Evolutionary conservation across 2,797 vertebrate genomes (phyloP), one percentile per base, ranked within the genome.

Genomic region (Sebastes miniatus): DNA sequence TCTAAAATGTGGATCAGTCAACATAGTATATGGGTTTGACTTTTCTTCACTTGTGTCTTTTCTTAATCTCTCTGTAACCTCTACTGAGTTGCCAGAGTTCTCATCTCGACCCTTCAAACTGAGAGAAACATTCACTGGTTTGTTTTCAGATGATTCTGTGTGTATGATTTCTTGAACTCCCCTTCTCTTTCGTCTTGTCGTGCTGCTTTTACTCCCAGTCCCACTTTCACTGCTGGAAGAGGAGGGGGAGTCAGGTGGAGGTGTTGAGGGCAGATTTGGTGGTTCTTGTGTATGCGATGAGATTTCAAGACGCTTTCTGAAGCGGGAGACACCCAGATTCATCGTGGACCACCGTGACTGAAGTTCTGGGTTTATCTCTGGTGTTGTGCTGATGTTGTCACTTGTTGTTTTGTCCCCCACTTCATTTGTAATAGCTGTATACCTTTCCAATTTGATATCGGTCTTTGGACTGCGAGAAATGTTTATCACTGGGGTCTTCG

Each of bases 291-390:
- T 24, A 4, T 11, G 52, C 0, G 89, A 75, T 58, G 81, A 80
- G 31, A 92, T 91, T 73, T 93, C 82, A 34, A 92, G 86, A 58
- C 13, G 89, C 73, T 91, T 91, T 74, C 88, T 88, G 68, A 92
- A 91, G 63, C 84, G 92, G 4, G 93, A 94, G 8, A 5, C 5
- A 11, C 92, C 87, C 20, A 94, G 90, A 79, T 80, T 88, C 88
- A 93, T 92, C 2, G 64, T 83, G 9, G 88, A 83, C 93, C 92
- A 94, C 10, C 34, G 76, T 56, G 85, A 90, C 63, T 91, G 67
- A 34, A 92, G 88, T 43, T 93, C 91, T 81, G 87, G 39, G 39
- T 76, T 90, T 65, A 89, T 73, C 3, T 84, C 77, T 52, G 72
- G 57, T 63, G 69, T 66, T 84, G 67, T 43, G 31, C n/a, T 69